Evolutionary conservation across 2,888 invertebrate genomes (phyloP).

Genomic region (Ichneumoninae sp.): DNA sequence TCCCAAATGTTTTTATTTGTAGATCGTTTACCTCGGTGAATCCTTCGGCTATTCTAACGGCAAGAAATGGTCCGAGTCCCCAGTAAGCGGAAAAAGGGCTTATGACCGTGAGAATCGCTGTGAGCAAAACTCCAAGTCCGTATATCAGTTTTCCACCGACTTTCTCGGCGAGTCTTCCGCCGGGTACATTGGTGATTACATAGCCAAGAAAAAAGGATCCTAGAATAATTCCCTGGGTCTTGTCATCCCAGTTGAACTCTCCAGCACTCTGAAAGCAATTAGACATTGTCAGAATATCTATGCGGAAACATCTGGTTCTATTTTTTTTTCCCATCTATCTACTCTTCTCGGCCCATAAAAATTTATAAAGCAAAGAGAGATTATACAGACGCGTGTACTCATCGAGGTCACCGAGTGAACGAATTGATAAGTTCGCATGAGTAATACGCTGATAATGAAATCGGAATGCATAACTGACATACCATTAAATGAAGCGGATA

Average conservation of each 20-base stretch:
- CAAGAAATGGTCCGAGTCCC: constrained; percentile 88
- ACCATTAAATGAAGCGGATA: background rate
- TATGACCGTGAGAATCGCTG: constrained; percentile 92
- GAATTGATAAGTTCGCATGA: constrained; percentile 68
- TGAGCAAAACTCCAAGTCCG: constrained; percentile 92
- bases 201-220: constrained; percentile 95
- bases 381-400: constrained; percentile 18
- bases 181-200: constrained; percentile 92
- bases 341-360: background rate
- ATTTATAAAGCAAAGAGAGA: constrained; percentile 16
- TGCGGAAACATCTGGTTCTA: constrained; percentile 5
- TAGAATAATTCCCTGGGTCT: constrained; percentile 91
- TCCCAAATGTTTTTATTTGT: background rate
- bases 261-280: constrained; percentile 86
- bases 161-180: constrained; percentile 93
- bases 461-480: constrained; percentile 37
- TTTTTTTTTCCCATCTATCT: background rate
- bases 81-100: constrained; percentile 92
- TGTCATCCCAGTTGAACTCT: constrained; percentile 92
- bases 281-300: background rate
- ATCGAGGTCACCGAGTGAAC: constrained; percentile 46
- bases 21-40: constrained; percentile 89
- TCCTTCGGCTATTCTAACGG: constrained; percentile 92
- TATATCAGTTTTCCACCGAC: constrained; percentile 95
- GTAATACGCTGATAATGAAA: constrained; percentile 60